phyloP scores from a whole-genome alignment of 35 echinoderm and acorn worm genomes.

The Acanthaster planci region DNA sequence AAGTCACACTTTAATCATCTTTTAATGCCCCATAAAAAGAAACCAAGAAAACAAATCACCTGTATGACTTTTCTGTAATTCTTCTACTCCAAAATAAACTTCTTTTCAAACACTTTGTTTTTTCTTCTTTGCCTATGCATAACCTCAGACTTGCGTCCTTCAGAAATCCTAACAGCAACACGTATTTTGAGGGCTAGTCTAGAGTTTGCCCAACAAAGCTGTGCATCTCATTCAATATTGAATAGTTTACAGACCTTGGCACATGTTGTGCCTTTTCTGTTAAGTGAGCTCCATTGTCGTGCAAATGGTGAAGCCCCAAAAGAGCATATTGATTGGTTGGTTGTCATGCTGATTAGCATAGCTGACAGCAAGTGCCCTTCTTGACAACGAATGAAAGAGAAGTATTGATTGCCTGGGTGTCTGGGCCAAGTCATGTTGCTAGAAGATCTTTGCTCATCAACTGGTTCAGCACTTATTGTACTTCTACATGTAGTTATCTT shows the following conservation, averaged over 20 bases:
- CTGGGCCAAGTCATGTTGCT: background rate
- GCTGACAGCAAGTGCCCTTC: background rate
- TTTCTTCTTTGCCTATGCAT: too few relatives aligned
- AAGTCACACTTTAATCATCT: too few relatives aligned
- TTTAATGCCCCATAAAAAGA: too few relatives aligned
- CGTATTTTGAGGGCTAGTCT: background rate
- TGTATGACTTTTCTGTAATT: too few relatives aligned
- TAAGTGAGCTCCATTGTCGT: background rate
- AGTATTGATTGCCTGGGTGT: background rate
- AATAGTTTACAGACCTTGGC: background rate
- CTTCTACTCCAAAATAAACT: too few relatives aligned
- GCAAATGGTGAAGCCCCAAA: background rate
- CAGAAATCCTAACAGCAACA: too few relatives aligned
- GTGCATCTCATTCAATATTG: constrained; percentile 18
- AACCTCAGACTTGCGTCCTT: too few relatives aligned
- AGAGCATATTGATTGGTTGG: background rate
- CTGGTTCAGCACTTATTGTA: too few relatives aligned
- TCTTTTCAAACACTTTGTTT: too few relatives aligned
- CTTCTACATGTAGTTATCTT: too few relatives aligned
- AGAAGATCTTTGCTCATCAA: too few relatives aligned
- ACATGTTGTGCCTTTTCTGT: background rate
- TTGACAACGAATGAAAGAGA: background rate
- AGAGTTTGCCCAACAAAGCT: constrained; percentile 14
- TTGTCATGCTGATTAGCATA: constrained; percentile 23
- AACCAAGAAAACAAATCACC: too few relatives aligned